These are phyloP conservation scores for Watsonalla binaria DNA, from an alignment of 2,888 invertebrate genomes.

Conservation along the genomic window DNA sequence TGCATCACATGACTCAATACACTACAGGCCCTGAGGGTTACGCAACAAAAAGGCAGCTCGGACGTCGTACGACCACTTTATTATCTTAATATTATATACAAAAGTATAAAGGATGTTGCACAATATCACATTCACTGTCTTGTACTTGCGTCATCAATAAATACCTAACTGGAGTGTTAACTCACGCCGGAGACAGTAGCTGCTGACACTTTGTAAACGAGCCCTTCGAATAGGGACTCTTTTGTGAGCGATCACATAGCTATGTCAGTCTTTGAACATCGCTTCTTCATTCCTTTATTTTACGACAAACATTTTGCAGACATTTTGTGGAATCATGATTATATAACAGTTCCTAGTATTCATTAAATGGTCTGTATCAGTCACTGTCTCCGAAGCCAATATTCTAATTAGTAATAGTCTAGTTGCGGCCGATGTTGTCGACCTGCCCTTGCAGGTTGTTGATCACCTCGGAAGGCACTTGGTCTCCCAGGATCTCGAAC, in stretches of 20 bases:
- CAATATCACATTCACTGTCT: slow-evolving; percentile 68
- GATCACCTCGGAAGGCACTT: slow-evolving; percentile 92
- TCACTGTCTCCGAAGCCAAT: slow-evolving; percentile 16
- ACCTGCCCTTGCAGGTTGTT: slow-evolving; percentile 92
- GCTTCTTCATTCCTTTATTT: too few relatives aligned
- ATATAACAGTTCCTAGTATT: not conserved
- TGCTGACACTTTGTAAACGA: slow-evolving; percentile 6
- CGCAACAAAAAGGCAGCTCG: slow-evolving; percentile 48
- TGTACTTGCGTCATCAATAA: slow-evolving; percentile 67
- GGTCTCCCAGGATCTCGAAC: slow-evolving; percentile 90
- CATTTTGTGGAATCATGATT: too few relatives aligned
- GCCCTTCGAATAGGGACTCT: too few relatives aligned
- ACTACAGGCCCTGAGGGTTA: slow-evolving; percentile 34
- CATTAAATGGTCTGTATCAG: slow-evolving; percentile 6
- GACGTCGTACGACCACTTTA: slow-evolving; percentile 52
- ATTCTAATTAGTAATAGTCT: slow-evolving; percentile 12
- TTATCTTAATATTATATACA: slow-evolving; percentile 61
- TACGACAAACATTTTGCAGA: not conserved
- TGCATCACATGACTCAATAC: not conserved
- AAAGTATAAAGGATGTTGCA: slow-evolving; percentile 67
- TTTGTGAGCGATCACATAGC: too few relatives aligned
- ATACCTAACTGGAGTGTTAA: slow-evolving; percentile 40
- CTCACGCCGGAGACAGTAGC: slow-evolving; percentile 21
- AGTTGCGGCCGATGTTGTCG: slow-evolving; percentile 87
- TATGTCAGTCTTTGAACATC: not conserved